Percentiles rank a stretch among this genome's conserved stretches.
Conservation (phyloP, 2,797 vertebrate genomes). For the Scomberomorus guttatus region DNA sequence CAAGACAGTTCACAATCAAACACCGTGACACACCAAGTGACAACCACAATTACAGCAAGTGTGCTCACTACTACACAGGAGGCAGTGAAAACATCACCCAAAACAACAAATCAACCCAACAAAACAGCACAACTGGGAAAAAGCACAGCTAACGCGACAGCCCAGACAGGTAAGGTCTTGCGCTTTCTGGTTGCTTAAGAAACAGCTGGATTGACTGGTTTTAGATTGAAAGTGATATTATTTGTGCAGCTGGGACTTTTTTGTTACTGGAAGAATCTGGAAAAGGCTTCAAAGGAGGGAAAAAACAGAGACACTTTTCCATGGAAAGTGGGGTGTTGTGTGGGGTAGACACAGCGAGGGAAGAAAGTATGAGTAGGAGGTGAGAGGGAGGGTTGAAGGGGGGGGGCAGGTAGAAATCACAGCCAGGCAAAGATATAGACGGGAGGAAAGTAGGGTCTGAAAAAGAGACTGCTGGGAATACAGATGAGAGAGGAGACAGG, state of each 20-base stretch:
- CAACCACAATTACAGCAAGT: constrained; percentile 40
- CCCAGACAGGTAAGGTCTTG: constrained; percentile 72
- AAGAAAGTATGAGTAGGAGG: constrained; percentile 59
- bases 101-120: constrained; percentile 32
- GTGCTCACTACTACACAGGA: constrained; percentile 31
- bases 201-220: constrained; percentile 25
- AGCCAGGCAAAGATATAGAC: constrained; percentile 55
- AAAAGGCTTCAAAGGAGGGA: constrained; percentile 71
- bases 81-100: constrained; percentile 28
- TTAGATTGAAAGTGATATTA: constrained; percentile 60
- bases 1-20: constrained; percentile 48
- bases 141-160: constrained; percentile 52
- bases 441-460: constrained; percentile 45
- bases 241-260: constrained; percentile 79
- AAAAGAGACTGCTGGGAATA: constrained; percentile 51
- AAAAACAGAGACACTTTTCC: constrained; percentile 62
- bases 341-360: constrained; percentile 60
- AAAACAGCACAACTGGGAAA: constrained; percentile 48
- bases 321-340: constrained; percentile 71
- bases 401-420: constrained; percentile 30
- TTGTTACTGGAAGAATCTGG: constrained; percentile 69
- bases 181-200: constrained; percentile 31
- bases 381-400: constrained; percentile 36
- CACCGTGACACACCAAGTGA: constrained; percentile 48
- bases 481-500: constrained; percentile 51